Conservation (phyloP, 2,888 invertebrate species). For the Ptychoptera albimana region DNA sequence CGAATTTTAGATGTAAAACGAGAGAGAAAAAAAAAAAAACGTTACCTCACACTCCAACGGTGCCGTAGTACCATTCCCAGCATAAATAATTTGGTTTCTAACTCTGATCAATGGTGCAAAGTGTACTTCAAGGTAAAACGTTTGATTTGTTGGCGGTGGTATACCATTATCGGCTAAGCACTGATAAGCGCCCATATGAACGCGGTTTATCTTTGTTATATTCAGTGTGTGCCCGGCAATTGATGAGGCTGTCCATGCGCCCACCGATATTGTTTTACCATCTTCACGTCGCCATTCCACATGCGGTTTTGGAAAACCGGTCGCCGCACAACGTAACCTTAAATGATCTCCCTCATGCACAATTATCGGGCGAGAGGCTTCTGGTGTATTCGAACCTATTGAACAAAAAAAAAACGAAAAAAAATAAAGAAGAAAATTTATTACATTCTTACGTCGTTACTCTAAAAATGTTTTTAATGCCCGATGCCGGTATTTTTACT, state of each 20-base stretch:
- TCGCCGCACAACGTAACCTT: constrained; percentile 64
- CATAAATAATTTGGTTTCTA: constrained; percentile 56
- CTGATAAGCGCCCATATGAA: constrained; percentile 58
- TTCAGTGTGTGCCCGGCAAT: constrained; percentile 63
- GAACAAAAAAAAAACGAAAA: not conserved
- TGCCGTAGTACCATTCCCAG: constrained; percentile 49
- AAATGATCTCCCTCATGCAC: constrained; percentile 69
- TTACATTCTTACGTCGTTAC: not conserved
- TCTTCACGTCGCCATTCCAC: constrained; percentile 62
- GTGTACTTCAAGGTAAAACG: constrained; percentile 72
- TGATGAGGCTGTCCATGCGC: constrained; percentile 52
- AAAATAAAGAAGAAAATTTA: not conserved
- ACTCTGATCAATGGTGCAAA: constrained; percentile 75
- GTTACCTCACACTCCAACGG: constrained; percentile 58
- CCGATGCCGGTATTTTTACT: not conserved
- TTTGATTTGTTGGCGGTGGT: constrained; percentile 63
- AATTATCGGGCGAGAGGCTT: constrained; percentile 31
- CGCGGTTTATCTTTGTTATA: constrained; percentile 53
- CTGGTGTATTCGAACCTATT: not conserved
- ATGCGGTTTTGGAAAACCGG: constrained; percentile 58
- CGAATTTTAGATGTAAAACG: not conserved
- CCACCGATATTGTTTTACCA: constrained; percentile 43
- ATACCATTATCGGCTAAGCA: constrained; percentile 74
- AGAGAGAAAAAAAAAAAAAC: not conserved
- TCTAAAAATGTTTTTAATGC: not conserved